These are phyloP conservation scores for Clarias batrachus DNA, from an alignment of 2,113 vertebrate species.

Conservation along the genomic window DNA sequence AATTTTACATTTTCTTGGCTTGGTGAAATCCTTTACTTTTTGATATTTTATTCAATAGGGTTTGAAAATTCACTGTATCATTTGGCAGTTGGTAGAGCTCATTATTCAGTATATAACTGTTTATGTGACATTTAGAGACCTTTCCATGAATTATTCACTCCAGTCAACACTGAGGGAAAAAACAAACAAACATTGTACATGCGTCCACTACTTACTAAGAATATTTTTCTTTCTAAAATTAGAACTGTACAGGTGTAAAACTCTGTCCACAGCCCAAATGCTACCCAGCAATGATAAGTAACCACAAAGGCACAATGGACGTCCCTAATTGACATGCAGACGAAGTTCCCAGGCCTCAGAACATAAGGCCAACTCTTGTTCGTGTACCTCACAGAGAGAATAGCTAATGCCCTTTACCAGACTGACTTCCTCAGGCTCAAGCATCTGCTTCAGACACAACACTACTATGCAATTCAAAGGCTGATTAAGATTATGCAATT, in stretches of 20 bases:
- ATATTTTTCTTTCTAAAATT: background rate
- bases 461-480: background rate
- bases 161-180: background rate
- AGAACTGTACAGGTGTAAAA: background rate
- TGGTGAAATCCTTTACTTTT: background rate
- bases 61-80: background rate
- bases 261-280: background rate
- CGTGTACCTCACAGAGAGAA: slow-evolving; percentile 35
- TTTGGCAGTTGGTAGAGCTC: background rate
- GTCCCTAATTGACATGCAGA: slow-evolving; percentile 25
- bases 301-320: background rate
- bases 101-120: background rate
- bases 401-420: slow-evolving; percentile 32
- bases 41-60: background rate
- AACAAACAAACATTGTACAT: background rate
- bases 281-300: slow-evolving; percentile 8
- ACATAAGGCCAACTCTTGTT: slow-evolving; percentile 39
- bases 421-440: slow-evolving; percentile 29
- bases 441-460: slow-evolving; percentile 25
- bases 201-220: background rate
- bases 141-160: background rate
- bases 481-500: background rate
- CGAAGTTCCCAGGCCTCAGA: slow-evolving; percentile 6
- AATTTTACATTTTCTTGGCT: background rate
- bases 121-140: background rate